Evolutionary conservation across 2,113 vertebrate species (phyloP), one percentile per base, ranked within the genome.

Genomic region (Cyanoliseus patagonus): DNA sequence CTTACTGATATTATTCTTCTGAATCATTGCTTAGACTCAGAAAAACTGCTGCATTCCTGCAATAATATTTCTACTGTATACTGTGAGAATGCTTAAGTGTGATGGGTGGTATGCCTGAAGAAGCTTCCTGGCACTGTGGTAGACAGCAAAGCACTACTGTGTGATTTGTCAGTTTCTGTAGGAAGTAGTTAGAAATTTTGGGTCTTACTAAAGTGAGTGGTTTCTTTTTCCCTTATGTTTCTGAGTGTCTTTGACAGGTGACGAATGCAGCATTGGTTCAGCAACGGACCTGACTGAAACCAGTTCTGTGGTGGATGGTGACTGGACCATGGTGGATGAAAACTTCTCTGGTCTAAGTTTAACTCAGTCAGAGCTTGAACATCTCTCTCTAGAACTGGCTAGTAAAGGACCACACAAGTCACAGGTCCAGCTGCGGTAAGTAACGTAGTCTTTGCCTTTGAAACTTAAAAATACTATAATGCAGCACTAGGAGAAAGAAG

Each of bases 251-350:
- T 94, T 81, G 59, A 84, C 90, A 99, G 99, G 98, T 86, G 99
- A 99, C 13, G 99, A 99, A 97, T 99, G 99, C 98, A 99, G 99
- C 83, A 99, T 99, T 84, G 99, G 99, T 79, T 99, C 99, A 55
- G 99, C 99, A 92, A 99, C 99, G 1, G 99, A 99, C 96, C 95
- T 99, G 94, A 99, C 99, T 7, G 99, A 99, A 98, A 99, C 99
- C 86, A 99, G 99, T 97, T 99, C 99, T 18, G 96, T 99, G 98
- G 98, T 99, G 95, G 99, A 99, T 39, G 99, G 99, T 12, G 99
- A 99, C 83, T 99, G 99, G 99, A 99, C 98, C 7, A 98, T 99
- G 98, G 99, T 99, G 17, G 99, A 99, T 77, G 99, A 99, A 98
- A 99, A 99, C 96, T 98, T 99, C 76, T 99, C 99, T 73, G 98